phyloP scores from a whole-genome alignment of 92 coral and sea anemone species.

The Zoanthus sociatus region DNA sequence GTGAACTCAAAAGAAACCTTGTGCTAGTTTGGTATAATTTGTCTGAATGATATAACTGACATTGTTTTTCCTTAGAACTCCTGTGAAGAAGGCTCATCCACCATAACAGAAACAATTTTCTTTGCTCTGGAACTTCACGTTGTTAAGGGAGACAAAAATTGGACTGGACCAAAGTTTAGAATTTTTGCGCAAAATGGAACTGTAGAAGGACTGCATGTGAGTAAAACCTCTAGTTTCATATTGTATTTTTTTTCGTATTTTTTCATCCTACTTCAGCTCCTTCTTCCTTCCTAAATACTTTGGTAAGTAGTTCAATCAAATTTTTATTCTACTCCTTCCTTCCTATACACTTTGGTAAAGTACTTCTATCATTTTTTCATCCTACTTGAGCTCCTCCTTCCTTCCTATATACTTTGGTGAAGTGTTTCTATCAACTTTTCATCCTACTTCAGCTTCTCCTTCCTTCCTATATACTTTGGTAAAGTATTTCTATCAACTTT shows the following conservation, averaged over 20 bases:
- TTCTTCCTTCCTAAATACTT: too few relatives aligned
- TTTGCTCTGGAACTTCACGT: slow-evolving; percentile 86
- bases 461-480: too few relatives aligned
- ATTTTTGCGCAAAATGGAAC: slow-evolving; percentile 81
- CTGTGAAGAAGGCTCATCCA: not conserved
- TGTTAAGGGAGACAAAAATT: slow-evolving; percentile 52
- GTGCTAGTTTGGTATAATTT: not conserved
- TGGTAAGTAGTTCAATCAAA: too few relatives aligned
- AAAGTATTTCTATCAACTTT: too few relatives aligned
- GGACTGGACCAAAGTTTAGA: slow-evolving; percentile 70
- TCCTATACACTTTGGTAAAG: too few relatives aligned
- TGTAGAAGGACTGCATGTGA: slow-evolving; percentile 51
- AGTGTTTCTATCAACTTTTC: too few relatives aligned
- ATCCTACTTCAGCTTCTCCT: too few relatives aligned
- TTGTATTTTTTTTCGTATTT: not conserved
- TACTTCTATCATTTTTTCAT: too few relatives aligned
- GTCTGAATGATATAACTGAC: not conserved
- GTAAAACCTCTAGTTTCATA: not conserved
- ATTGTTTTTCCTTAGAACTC: not conserved
- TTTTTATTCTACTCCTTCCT: too few relatives aligned
- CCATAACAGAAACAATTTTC: slow-evolving; percentile 31
- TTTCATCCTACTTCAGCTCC: not conserved
- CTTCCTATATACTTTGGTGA: too few relatives aligned
- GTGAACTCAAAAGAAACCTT: not conserved
- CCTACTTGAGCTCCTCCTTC: too few relatives aligned